Conservation (phyloP, 2,888 invertebrate genomes). For the Epinotia demarniana region DNA sequence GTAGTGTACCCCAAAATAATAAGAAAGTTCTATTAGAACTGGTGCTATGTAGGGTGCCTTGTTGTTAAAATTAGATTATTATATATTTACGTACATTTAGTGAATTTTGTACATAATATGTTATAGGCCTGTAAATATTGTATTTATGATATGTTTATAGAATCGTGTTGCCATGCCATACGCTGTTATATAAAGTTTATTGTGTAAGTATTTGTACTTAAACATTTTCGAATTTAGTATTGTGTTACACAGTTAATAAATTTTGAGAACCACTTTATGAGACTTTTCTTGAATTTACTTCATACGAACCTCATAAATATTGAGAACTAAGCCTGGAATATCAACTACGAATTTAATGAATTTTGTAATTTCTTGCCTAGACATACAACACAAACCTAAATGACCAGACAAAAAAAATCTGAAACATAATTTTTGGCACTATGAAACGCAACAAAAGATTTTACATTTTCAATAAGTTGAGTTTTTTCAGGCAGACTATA, state of each 20-base stretch:
- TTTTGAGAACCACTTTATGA: constrained; percentile 30
- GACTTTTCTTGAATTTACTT: background rate
- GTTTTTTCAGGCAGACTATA: too few species aligned
- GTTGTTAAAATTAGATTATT: constrained; percentile 53
- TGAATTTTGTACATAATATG: constrained; percentile 63
- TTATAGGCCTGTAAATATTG: constrained; percentile 59
- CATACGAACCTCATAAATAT: background rate
- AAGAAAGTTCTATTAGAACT: constrained; percentile 45
- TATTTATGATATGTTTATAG: constrained; percentile 58
- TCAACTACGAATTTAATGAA: too few species aligned
- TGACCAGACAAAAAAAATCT: too few species aligned
- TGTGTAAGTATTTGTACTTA: constrained; percentile 70
- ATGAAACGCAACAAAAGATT: too few species aligned
- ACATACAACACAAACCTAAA: too few species aligned
- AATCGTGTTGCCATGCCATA: constrained; percentile 47
- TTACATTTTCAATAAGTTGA: too few species aligned
- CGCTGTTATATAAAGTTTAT: constrained; percentile 33
- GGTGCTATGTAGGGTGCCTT: constrained; percentile 69
- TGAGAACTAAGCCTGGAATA: too few species aligned
- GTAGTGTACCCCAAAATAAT: background rate
- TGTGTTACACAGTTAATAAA: constrained; percentile 56
- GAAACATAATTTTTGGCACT: too few species aligned
- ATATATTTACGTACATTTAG: constrained; percentile 64
- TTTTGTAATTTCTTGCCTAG: too few species aligned
- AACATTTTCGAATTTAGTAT: constrained; percentile 74